Evolutionary conservation across 2,888 invertebrate genomes (phyloP), one percentile per base, ranked within the genome.

Genomic region (Drosophila infuscata): DNA sequence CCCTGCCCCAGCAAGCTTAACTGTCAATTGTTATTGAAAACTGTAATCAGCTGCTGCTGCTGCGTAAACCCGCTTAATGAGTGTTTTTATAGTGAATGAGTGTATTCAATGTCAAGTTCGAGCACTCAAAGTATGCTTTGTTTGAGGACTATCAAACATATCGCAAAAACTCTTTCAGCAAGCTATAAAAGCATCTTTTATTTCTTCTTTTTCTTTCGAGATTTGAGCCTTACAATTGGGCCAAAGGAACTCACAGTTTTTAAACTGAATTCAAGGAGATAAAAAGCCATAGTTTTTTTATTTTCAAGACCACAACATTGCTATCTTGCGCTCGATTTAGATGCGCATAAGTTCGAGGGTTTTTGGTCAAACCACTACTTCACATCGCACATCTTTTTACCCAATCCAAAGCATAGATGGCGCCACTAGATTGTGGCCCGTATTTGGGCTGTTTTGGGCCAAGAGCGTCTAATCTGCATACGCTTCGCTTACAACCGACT

Each of bases 391-490:
- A 20, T 33, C 25, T 25, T 33, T 33, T 58, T 48, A 38, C 33
- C 33, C 70, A 51, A 68, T 43, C 12, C 32, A 32, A 43, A 12
- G 25, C 36, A 70, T 69, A 69, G 69, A 69, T 69, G 70, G 71
- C 70, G 70, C 70, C 70, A 70, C 56, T 51, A 36, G 71, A 70
- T 60, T 52, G 30, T 11, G 35, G 7, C 12, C 7, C n/a, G 3
- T 12, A 29, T 46, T 35, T 43, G 20, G n/a, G 33, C n/a, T 15
- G 15, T 20, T 38, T 20, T 25, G 9, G 11, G 56, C 29, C 17
- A 30, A 38, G 38, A 49, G 60, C 70, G 41, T 52, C 33, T 56
- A 71, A 71, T 71, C 62, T 71, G 41, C 72, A 71, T 71, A 71
- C 25, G 30, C 41, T 38, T 29, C 25, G 48, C 49, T 64, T 49